A percentile compares a stretch with the other conserved stretches of the same genome.
Conservation (phyloP, 2,888 invertebrate species). For the Osmoderma eremita region DNA sequence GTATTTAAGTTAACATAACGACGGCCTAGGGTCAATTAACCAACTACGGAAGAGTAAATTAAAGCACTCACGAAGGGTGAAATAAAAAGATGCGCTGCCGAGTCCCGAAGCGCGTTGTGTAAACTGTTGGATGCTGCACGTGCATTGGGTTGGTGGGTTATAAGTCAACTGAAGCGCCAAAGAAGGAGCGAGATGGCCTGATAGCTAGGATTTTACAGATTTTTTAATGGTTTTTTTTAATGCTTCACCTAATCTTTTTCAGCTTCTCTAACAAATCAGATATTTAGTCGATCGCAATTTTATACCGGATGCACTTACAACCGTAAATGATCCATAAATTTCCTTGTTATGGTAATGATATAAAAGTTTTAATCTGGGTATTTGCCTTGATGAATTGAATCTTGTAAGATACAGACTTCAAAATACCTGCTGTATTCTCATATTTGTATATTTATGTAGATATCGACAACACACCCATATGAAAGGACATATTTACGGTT, state of each 20-base stretch:
- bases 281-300: not conserved
- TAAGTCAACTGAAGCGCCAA: conserved; percentile 16
- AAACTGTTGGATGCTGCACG: conserved; percentile 6
- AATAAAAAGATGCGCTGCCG: conserved; percentile 43
- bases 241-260: not conserved
- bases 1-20: conserved; percentile 41
- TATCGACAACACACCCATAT: too few species aligned
- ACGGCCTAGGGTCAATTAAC: conserved; percentile 48
- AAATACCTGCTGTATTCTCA: too few species aligned
- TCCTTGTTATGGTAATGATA: too few species aligned
- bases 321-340: not conserved
- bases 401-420: too few species aligned
- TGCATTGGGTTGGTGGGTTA: conserved; percentile 18
- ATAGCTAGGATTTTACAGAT: conserved; percentile 28
- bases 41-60: conserved; percentile 50
- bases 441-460: too few species aligned
- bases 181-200: conserved; percentile 28
- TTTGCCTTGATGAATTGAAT: too few species aligned
- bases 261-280: conserved; percentile 11
- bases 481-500: too few species aligned
- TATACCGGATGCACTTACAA: not conserved
- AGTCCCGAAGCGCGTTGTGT: conserved; percentile 25
- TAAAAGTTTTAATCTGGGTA: too few species aligned
- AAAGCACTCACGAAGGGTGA: conserved; percentile 48
- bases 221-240: conserved; percentile 10